These are phyloP conservation scores for Leptinotarsa undecemlineata DNA, from an alignment of 1,140 invertebrate genomes.

Conservation along the genomic window DNA sequence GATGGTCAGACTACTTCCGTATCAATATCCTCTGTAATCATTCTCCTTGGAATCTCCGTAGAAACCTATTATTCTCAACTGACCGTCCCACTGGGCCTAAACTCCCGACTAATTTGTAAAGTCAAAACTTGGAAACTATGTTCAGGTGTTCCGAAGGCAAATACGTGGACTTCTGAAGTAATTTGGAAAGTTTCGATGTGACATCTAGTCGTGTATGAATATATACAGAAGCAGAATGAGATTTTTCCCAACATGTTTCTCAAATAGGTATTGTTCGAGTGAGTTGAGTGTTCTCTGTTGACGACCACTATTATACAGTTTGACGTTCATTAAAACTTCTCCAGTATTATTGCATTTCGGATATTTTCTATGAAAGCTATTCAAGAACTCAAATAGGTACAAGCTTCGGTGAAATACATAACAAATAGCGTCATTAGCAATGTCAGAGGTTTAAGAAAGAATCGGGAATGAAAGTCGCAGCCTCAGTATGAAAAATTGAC, in stretches of 20 bases:
- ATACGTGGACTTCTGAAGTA: constrained; percentile 5
- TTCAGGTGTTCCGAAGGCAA: constrained; percentile 2
- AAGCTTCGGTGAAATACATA: no score
- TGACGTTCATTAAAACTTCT: background rate
- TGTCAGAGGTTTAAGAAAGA: no score
- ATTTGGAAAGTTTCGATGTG: constrained; percentile 5
- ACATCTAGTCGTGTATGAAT: background rate
- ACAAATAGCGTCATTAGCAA: no score
- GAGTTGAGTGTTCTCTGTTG: constrained; percentile 4
- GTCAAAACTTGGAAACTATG: constrained; percentile 5
- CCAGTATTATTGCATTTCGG: background rate
- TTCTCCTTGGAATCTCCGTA: background rate
- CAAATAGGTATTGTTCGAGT: background rate
- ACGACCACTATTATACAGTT: background rate
- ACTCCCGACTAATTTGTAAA: background rate
- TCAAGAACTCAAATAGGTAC: no score
- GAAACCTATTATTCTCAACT: constrained; percentile 6
- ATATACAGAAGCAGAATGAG: background rate
- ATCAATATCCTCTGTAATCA: background rate
- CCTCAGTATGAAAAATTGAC: no score
- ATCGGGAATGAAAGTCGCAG: no score
- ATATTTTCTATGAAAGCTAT: no score
- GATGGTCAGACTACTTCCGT: background rate
- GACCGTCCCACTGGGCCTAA: background rate
- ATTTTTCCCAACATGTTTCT: background rate